Conservation (phyloP, 2,113 vertebrate species). For the Microcebus griseorufus region DNA sequence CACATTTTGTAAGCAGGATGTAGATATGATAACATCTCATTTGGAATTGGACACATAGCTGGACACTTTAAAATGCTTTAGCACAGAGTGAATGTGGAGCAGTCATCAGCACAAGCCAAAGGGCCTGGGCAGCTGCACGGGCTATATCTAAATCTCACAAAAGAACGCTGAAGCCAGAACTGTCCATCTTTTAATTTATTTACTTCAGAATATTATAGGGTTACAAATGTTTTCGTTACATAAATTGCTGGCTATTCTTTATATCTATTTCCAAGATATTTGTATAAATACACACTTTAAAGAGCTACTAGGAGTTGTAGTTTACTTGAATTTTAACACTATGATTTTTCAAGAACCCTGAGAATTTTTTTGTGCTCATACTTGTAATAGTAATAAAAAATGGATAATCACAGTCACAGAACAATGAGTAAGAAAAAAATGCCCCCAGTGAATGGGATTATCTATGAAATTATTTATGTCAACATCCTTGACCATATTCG, state of each 20-base stretch:
- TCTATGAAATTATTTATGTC: neutral
- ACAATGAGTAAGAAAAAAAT: neutral
- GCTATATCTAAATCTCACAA: neutral
- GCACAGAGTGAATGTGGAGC: too few species aligned
- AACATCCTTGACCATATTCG: neutral
- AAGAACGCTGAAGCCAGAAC: neutral
- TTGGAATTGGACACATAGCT: neutral
- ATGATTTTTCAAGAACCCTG: neutral
- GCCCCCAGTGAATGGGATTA: neutral
- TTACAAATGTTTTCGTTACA: too few species aligned
- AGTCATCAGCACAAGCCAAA: accelerated
- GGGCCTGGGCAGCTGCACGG: accelerated
- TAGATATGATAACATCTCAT: accelerated
- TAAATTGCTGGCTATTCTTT: neutral
- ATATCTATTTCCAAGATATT: neutral
- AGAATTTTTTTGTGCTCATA: neutral
- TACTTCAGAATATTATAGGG: too few species aligned
- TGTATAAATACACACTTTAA: neutral
- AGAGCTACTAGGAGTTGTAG: accelerated
- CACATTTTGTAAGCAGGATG: neutral
- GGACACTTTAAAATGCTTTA: neutral
- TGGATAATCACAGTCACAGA: neutral
- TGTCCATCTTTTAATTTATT: too few species aligned
- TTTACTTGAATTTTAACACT: neutral
- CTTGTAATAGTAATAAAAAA: neutral